Evolutionary conservation across 1,140 invertebrate species (phyloP).

Genomic region (Procambarus virginalis): DNA sequence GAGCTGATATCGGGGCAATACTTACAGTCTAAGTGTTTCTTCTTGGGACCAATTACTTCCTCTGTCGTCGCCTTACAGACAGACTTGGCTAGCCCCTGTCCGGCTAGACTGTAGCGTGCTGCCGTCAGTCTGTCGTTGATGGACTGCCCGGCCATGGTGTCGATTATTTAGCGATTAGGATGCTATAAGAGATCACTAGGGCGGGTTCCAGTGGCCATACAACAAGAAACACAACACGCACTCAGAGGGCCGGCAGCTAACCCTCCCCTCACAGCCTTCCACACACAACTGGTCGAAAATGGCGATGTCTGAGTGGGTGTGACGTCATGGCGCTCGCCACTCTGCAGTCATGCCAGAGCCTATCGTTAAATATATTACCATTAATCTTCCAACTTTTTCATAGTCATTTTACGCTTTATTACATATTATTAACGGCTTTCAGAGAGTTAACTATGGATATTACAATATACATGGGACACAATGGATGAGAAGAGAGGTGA

Average conservation of each 20-base stretch:
- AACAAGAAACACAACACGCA: slow-evolving; percentile 34
- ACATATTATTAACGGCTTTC: too few species aligned
- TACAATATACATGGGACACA: too few species aligned
- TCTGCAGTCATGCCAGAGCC: too few species aligned
- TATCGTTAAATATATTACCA: not conserved
- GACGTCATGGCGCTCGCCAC: slow-evolving; percentile 13
- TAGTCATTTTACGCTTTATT: too few species aligned
- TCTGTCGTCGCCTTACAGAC: slow-evolving; percentile 99
- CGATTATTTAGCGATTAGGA: not conserved
- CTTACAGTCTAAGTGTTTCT: slow-evolving; percentile 99
- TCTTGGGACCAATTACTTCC: slow-evolving; percentile 99
- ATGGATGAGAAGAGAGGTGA: too few species aligned
- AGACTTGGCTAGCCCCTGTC: slow-evolving; percentile 98
- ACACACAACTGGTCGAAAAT: slow-evolving; percentile 56
- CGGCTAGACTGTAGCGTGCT: slow-evolving; percentile 97
- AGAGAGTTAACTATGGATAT: too few species aligned
- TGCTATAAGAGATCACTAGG: slow-evolving; percentile 14
- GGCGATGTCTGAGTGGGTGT: slow-evolving; percentile 33
- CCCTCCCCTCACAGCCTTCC: slow-evolving; percentile 44
- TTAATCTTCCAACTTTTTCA: too few species aligned
- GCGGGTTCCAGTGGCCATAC: slow-evolving; percentile 24
- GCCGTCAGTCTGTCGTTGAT: slow-evolving; percentile 98
- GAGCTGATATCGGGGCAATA: slow-evolving; percentile 73
- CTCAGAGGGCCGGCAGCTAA: slow-evolving; percentile 16
- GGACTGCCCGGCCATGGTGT: slow-evolving; percentile 84